Percentiles rank a stretch among this genome's conserved stretches.
Evolutionary conservation across 2,797 vertebrate species (phyloP).

Genomic region (Echeneis naucrates): DNA sequence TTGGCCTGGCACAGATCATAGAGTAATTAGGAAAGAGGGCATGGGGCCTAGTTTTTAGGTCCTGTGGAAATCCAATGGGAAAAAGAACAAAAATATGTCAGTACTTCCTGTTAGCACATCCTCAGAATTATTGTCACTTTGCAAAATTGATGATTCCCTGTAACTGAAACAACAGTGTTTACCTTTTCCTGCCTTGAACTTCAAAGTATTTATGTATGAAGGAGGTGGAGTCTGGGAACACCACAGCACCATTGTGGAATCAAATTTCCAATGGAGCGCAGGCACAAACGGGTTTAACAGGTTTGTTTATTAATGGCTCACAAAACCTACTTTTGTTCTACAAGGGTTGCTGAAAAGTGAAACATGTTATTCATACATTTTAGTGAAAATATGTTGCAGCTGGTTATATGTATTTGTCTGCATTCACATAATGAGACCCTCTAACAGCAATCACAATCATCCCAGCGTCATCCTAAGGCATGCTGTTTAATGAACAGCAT

Average conservation of each 20-base stretch:
- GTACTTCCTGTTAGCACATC: conserved; percentile 29
- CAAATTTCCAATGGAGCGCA: conserved; percentile 55
- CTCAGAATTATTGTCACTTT: conserved; percentile 21
- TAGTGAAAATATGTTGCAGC: conserved; percentile 23
- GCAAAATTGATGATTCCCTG: conserved; percentile 7
- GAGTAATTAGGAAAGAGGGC: conserved; percentile 51
- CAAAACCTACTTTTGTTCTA: conserved; percentile 50
- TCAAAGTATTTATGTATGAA: conserved; percentile 23
- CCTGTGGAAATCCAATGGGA: conserved; percentile 52
- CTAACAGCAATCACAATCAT: conserved; percentile 54
- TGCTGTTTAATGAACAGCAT: conserved; percentile 64
- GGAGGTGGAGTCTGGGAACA: conserved; percentile 41
- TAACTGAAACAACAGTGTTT: conserved; percentile 23
- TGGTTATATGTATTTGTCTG: conserved; percentile 27
- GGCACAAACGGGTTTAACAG: conserved; percentile 73
- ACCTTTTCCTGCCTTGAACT: conserved; percentile 19
- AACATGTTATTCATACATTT: conserved; percentile 27
- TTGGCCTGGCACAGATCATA: conserved; percentile 51
- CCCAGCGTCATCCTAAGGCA: conserved; percentile 37
- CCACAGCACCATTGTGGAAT: conserved; percentile 48
- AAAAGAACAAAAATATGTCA: conserved; percentile 32
- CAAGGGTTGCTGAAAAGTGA: conserved; percentile 21
- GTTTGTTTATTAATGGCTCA: conserved; percentile 64
- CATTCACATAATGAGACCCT: conserved; percentile 56
- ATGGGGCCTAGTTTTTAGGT: conserved; percentile 43